These are phyloP conservation scores for Anguilla rostrata DNA, from an alignment of 2,113 vertebrate genomes.

Conservation along the genomic window DNA sequence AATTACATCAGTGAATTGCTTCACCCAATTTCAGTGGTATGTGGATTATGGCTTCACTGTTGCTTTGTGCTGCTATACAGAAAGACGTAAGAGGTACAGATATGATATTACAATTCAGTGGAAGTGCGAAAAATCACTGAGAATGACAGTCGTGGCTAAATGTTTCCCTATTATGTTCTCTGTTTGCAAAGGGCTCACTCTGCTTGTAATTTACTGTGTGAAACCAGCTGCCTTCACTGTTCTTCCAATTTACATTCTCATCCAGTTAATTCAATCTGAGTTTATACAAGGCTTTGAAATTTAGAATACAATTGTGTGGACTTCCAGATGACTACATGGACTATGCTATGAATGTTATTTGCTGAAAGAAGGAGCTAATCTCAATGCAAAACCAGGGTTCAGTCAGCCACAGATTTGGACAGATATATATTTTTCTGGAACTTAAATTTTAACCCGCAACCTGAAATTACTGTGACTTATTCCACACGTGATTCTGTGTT, in stretches of 20 bases:
- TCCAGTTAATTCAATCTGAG: neutral
- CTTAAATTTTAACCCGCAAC: slow-evolving; percentile 17
- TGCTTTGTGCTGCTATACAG: slow-evolving; percentile 52
- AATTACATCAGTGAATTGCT: neutral
- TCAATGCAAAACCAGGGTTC: neutral
- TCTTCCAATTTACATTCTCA: slow-evolving; percentile 41
- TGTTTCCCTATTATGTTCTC: slow-evolving; percentile 50
- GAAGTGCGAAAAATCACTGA: slow-evolving; percentile 50
- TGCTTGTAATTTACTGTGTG: slow-evolving; percentile 48
- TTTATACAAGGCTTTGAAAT: slow-evolving; percentile 4
- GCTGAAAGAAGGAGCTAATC: neutral
- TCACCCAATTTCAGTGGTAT: neutral
- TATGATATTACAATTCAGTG: slow-evolving; percentile 63
- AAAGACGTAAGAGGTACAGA: slow-evolving; percentile 39
- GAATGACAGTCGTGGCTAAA: slow-evolving; percentile 56
- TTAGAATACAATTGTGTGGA: neutral
- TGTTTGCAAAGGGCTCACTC: slow-evolving; percentile 51
- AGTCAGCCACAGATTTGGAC: neutral
- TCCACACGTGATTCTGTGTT: too few relatives aligned
- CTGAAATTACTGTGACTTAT: neutral
- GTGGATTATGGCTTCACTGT: neutral
- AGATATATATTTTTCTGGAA: neutral
- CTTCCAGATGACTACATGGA: neutral
- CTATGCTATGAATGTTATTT: neutral
- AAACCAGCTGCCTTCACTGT: slow-evolving; percentile 49